These are phyloP conservation scores for Fulica atra DNA, from an alignment of 2,113 vertebrate genomes.

Conservation along the genomic window DNA sequence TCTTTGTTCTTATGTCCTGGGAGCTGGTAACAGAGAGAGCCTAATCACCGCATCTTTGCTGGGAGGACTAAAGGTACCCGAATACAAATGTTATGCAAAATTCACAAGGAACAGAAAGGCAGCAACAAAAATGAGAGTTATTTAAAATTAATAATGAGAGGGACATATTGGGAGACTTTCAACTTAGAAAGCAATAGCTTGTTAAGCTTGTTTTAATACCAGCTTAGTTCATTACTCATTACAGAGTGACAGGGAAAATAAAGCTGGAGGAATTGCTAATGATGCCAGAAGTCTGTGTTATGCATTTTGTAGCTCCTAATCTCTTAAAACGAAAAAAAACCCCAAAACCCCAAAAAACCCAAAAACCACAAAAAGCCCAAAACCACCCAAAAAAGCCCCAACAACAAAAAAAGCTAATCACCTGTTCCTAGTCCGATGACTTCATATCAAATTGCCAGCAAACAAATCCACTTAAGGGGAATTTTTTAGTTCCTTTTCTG, in stretches of 20 bases:
- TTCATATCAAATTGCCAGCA: conserved; percentile 47
- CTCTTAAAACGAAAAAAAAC: neutral
- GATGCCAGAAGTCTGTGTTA: conserved; percentile 50
- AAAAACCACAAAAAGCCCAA: neutral
- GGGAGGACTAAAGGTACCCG: neutral
- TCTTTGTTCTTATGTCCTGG: neutral
- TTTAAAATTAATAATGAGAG: conserved; percentile 40
- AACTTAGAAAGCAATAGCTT: conserved; percentile 53
- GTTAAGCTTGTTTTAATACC: conserved; percentile 46
- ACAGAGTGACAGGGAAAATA: conserved; percentile 60
- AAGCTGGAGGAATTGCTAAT: conserved; percentile 53
- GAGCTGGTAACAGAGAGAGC: neutral
- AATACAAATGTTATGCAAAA: neutral
- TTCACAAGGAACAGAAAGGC: neutral
- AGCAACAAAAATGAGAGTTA: conserved; percentile 3
- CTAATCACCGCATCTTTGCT: neutral
- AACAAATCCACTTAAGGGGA: conserved; percentile 45
- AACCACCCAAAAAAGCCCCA: neutral
- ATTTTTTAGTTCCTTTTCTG: conserved; percentile 11
- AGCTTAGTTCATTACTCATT: conserved; percentile 47
- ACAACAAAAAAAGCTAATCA: neutral
- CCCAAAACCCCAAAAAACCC: too few species aligned
- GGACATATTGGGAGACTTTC: neutral
- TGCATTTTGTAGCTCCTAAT: conserved; percentile 31
- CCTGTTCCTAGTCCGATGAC: conserved; percentile 30